A percentile compares a stretch with the other conserved stretches of the same genome.
Conservation (phyloP, 1,140 invertebrate species). For the Neodiprion virginianus region DNA sequence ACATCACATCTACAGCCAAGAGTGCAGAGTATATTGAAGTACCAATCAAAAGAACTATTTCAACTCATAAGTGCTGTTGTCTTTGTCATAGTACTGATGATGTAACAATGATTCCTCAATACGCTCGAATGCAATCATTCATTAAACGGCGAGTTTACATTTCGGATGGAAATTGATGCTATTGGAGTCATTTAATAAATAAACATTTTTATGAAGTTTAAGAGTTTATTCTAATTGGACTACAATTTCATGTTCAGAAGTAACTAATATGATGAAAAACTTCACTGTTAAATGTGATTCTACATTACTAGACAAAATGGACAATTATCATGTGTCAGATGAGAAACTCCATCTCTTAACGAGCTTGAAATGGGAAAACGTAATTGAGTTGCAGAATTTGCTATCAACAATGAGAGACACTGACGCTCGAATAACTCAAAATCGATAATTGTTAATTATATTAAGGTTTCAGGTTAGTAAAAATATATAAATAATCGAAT, state of each 20-base stretch:
- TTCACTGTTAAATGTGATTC: constrained; percentile 21
- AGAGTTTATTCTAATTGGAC: constrained; percentile 24
- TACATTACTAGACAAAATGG: constrained; percentile 28
- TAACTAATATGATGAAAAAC: constrained; percentile 20
- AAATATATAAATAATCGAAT: too few relatives aligned
- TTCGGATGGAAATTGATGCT: constrained; percentile 32
- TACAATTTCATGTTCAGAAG: not conserved
- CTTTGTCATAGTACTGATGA: constrained; percentile 21
- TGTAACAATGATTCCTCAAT: constrained; percentile 21
- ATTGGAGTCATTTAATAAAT: constrained; percentile 30
- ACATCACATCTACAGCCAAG: constrained; percentile 11
- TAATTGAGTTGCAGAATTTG: constrained; percentile 21
- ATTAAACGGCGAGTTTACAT: constrained; percentile 26
- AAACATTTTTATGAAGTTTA: constrained; percentile 32
- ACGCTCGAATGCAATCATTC: constrained; percentile 22
- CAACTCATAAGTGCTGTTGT: constrained; percentile 27
- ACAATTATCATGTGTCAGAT: constrained; percentile 25
- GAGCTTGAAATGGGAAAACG: constrained; percentile 27
- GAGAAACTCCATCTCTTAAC: constrained; percentile 29
- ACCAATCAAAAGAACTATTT: constrained; percentile 20
- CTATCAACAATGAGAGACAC: constrained; percentile 29
- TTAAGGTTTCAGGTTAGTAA: too few relatives aligned
- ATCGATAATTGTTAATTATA: too few relatives aligned
- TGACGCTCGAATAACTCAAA: constrained; percentile 8
- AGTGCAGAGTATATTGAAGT: constrained; percentile 25